Conservation (phyloP, 2,797 vertebrate species). For the Aulostomus chinensis region DNA sequence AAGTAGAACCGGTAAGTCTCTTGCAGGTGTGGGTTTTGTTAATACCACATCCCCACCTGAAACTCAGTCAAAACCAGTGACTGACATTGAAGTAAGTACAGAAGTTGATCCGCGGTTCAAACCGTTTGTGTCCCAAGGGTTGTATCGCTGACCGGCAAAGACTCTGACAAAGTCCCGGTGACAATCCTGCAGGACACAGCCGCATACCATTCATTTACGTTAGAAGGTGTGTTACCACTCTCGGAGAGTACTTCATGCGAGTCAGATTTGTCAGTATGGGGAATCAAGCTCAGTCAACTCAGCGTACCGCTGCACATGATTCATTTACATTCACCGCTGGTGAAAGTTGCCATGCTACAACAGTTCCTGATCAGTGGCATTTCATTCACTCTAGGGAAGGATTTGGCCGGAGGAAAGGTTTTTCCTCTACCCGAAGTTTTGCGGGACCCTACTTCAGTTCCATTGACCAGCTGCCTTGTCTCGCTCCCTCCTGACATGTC, state of each 20-base stretch:
- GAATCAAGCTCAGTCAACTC: background rate
- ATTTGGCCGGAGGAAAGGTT: background rate
- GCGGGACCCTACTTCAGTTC: background rate
- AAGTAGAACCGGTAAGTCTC: too few species aligned
- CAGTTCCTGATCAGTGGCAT: background rate
- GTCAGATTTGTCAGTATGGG: background rate
- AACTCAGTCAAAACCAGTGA: too few species aligned
- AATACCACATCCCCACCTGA: too few species aligned
- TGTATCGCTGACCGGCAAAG: too few species aligned
- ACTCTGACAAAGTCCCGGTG: background rate
- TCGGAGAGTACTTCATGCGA: background rate
- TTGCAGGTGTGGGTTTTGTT: too few species aligned
- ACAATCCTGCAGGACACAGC: background rate
- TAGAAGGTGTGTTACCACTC: background rate
- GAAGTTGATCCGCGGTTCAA: too few species aligned
- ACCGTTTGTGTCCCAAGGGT: too few species aligned
- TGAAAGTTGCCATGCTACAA: background rate
- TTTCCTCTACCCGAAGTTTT: background rate
- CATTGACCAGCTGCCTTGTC: background rate
- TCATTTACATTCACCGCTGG: background rate
- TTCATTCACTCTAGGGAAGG: background rate
- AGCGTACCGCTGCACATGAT: background rate
- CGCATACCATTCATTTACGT: background rate
- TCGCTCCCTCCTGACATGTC: background rate
- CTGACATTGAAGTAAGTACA: too few species aligned